These are phyloP conservation scores for Cataglyphis altisquamis DNA, from an alignment of 2,888 invertebrate species.

Conservation along the genomic window DNA sequence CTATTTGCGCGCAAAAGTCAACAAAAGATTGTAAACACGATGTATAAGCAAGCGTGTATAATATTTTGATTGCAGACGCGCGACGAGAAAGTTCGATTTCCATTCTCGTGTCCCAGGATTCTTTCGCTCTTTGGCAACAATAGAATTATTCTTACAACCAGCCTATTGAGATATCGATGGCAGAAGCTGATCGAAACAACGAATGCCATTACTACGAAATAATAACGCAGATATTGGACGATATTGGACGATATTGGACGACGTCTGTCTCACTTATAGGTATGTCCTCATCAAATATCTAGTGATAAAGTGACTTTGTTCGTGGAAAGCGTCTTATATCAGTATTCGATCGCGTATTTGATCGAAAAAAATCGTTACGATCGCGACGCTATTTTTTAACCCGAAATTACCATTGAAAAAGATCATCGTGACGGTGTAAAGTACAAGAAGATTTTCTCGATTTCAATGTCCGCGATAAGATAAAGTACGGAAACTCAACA, in stretches of 20 bases:
- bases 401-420: not conserved
- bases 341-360: not conserved
- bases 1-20: conserved; percentile 34
- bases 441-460: not conserved
- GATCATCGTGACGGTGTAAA: not conserved
- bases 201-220: conserved; percentile 22
- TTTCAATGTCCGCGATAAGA: not conserved
- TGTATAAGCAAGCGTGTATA: conserved; percentile 53
- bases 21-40: conserved; percentile 53
- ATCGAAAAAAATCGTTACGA: not conserved
- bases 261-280: not conserved
- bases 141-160: conserved; percentile 17
- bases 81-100: conserved; percentile 66
- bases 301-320: conserved; percentile 4
- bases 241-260: not conserved
- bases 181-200: conserved; percentile 7
- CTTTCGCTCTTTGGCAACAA: conserved; percentile 44
- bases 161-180: conserved; percentile 3
- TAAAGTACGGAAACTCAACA: not conserved
- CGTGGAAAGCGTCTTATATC: not conserved
- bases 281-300: conserved; percentile 23
- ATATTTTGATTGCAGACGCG: conserved; percentile 66
- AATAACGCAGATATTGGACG: conserved; percentile 13
- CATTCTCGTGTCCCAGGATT: conserved; percentile 56
- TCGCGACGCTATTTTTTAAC: not conserved